These are phyloP conservation scores for Entomobrya proxima DNA, from an alignment of 2,888 invertebrate species.

Conservation along the genomic window DNA sequence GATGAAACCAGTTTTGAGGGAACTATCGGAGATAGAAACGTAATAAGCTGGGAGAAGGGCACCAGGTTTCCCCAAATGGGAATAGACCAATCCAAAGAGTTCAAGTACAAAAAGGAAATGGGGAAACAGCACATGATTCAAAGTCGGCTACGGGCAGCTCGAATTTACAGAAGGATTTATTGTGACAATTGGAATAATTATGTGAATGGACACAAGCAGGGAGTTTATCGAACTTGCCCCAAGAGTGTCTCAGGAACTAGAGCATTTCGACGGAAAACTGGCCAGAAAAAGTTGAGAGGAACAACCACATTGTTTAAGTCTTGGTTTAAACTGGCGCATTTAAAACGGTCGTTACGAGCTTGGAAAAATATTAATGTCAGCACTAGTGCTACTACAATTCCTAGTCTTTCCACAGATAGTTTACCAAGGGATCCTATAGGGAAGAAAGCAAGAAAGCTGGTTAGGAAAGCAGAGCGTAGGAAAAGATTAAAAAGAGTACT, in stretches of 20 bases:
- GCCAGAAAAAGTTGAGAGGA: not conserved
- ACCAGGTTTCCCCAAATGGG: conserved; percentile 54
- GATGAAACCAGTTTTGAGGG: conserved; percentile 51
- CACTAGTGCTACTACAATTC: too few species aligned
- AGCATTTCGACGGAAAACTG: not conserved
- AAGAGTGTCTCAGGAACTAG: not conserved
- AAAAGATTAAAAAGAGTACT: conserved; percentile 29
- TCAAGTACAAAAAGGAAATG: conserved; percentile 34
- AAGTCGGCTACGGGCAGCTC: conserved; percentile 23
- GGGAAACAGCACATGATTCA: conserved; percentile 37
- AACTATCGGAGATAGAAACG: conserved; percentile 38
- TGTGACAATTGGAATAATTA: conserved; percentile 36
- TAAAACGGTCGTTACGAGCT: not conserved
- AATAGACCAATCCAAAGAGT: conserved; percentile 29
- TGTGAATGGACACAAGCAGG: not conserved
- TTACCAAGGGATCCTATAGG: too few species aligned
- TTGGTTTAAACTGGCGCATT: conserved; percentile 23
- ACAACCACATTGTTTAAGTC: not conserved
- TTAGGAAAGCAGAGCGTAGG: not conserved
- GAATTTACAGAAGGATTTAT: conserved; percentile 2
- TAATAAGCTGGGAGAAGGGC: conserved; percentile 41
- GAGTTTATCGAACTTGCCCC: too few species aligned
- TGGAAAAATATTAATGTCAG: not conserved
- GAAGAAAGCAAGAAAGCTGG: not conserved
- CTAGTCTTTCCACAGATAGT: too few species aligned